Conservation (phyloP, 2,888 invertebrate species). For the Ptychoptera contaminata region DNA sequence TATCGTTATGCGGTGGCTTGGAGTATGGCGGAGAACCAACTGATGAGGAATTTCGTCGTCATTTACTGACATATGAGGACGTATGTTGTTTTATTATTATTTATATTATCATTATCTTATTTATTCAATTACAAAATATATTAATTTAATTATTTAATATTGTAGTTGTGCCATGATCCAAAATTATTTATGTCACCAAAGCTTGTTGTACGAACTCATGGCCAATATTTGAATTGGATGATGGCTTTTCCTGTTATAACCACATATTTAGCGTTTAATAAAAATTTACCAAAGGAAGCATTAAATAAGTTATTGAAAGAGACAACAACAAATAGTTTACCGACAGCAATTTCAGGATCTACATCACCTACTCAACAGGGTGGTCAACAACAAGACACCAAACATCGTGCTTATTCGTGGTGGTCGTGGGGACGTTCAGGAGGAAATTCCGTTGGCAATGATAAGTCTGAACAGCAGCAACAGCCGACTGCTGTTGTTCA, state of each 20-base stretch:
- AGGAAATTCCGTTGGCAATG: background rate
- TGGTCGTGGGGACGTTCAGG: constrained; percentile 50
- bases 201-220: constrained; percentile 70
- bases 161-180: constrained; percentile 48
- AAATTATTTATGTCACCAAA: constrained; percentile 61
- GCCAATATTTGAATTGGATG: constrained; percentile 82
- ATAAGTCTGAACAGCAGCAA: background rate
- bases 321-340: too few species aligned
- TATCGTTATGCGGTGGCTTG: constrained; percentile 64
- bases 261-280: constrained; percentile 71
- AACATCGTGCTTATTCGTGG: constrained; percentile 38
- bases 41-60: constrained; percentile 44
- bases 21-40: constrained; percentile 37
- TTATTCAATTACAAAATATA: too few species aligned
- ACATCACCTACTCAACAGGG: constrained; percentile 10
- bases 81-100: constrained; percentile 18
- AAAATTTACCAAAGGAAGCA: constrained; percentile 42
- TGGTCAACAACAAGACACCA: constrained; percentile 14
- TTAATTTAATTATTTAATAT: constrained; percentile 9
- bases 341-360: constrained; percentile 7
- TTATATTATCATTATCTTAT: constrained; percentile 22
- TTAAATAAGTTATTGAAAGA: constrained; percentile 24
- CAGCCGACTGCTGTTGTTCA: background rate
- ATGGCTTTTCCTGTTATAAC: constrained; percentile 83
- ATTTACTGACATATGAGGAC: constrained; percentile 36